These are phyloP conservation scores for Hyles euphorbiae DNA, from an alignment of 1,140 invertebrate species.

Conservation along the genomic window DNA sequence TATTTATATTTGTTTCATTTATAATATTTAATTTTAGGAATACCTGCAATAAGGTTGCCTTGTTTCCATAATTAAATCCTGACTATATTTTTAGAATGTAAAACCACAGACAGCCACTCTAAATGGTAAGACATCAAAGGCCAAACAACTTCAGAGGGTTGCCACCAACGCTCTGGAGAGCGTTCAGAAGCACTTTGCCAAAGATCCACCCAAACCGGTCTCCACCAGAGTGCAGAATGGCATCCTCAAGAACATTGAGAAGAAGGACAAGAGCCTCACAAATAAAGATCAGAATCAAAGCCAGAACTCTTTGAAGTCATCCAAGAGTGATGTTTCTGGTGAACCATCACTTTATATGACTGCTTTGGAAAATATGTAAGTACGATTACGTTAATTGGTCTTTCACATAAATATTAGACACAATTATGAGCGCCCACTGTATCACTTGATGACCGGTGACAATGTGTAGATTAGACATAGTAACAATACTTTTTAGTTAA, in stretches of 20 bases:
- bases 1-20: too few relatives aligned
- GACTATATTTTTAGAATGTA: slow-evolving; percentile 47
- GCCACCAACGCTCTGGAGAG: slow-evolving; percentile 61
- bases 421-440: too few relatives aligned
- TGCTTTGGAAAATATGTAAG: slow-evolving; percentile 83
- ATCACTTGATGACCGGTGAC: too few relatives aligned
- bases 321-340: slow-evolving; percentile 78
- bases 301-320: slow-evolving; percentile 55
- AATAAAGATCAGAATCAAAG: slow-evolving; percentile 49
- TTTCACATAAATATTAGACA: too few relatives aligned
- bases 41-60: too few relatives aligned
- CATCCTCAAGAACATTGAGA: slow-evolving; percentile 73
- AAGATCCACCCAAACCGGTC: slow-evolving; percentile 60
- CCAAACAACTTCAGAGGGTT: slow-evolving; percentile 54
- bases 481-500: too few relatives aligned
- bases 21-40: too few relatives aligned
- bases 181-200: slow-evolving; percentile 70
- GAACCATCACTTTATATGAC: slow-evolving; percentile 83
- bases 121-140: slow-evolving; percentile 57
- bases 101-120: slow-evolving; percentile 44
- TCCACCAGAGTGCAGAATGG: slow-evolving; percentile 63
- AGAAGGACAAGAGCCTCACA: slow-evolving; percentile 46
- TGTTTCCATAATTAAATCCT: too few relatives aligned
- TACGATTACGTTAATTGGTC: slow-evolving; percentile 19
- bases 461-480: too few relatives aligned